A percentile compares a stretch with the other conserved stretches of the same genome.
Evolutionary conservation across 1,140 invertebrate species (phyloP).

Genomic region (Ptiloglossa arizonensis): DNA sequence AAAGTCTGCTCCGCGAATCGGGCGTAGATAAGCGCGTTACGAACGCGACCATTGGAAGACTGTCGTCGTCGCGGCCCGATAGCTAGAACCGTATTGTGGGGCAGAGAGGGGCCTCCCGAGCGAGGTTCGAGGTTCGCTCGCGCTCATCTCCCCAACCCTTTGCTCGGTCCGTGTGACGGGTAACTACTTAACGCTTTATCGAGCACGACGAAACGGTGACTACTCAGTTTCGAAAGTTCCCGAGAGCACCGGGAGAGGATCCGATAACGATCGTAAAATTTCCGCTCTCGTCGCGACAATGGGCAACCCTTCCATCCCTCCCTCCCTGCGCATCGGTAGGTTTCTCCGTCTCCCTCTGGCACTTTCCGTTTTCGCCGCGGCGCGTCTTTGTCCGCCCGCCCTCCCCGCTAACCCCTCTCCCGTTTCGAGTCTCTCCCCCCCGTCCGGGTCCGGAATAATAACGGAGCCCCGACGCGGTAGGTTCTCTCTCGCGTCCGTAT

Average conservation of each 20-base stretch:
- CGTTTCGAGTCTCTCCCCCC: background rate
- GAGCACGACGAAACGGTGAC: constrained; percentile 33
- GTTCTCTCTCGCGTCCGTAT: no score
- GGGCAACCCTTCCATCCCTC: constrained; percentile 47
- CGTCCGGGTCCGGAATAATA: constrained; percentile 51
- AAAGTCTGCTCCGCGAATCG: background rate
- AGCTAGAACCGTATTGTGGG: constrained; percentile 6
- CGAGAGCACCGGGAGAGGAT: constrained; percentile 39
- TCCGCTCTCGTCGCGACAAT: constrained; percentile 62
- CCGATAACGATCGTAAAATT: constrained; percentile 67
- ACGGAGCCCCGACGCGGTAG: constrained; percentile 34
- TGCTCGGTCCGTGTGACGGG: background rate
- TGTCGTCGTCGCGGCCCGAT: constrained; percentile 8
- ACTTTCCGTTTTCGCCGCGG: no score
- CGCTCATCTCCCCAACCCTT: background rate
- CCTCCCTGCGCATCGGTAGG: no score
- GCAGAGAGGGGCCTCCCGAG: no score
- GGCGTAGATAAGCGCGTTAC: constrained; percentile 13
- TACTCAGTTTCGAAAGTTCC: constrained; percentile 55
- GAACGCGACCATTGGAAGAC: background rate
- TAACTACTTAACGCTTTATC: constrained; percentile 44
- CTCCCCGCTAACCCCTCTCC: no score
- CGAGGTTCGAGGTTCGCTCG: background rate
- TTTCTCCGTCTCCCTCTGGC: background rate
- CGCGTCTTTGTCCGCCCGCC: no score